These are phyloP conservation scores for Ceramica pisi DNA, from an alignment of 2,888 invertebrate species.

Conservation along the genomic window DNA sequence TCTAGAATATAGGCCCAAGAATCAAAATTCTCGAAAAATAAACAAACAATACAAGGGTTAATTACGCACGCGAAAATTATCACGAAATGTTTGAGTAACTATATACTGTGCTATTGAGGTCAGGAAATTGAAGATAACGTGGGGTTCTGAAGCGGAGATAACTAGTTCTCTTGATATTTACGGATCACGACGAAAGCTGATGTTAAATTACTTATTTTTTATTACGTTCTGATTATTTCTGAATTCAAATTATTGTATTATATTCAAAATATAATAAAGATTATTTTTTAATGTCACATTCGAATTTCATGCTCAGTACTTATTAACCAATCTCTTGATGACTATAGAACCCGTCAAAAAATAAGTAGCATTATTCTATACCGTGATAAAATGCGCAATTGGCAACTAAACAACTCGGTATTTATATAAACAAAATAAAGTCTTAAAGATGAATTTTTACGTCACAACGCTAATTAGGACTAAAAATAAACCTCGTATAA, in stretches of 20 bases:
- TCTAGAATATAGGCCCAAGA: neutral
- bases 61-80: slow-evolving; percentile 51
- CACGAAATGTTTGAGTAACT: slow-evolving; percentile 37
- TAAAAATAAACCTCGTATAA: slow-evolving; percentile 18
- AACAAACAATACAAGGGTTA: slow-evolving; percentile 38
- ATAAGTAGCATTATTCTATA: neutral
- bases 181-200: slow-evolving; percentile 31
- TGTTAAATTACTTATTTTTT: neutral
- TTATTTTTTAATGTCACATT: no score
- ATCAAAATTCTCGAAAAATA: slow-evolving; percentile 14
- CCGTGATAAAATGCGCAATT: slow-evolving; percentile 6
- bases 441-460: slow-evolving; percentile 26
- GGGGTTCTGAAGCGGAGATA: slow-evolving; percentile 43
- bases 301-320: neutral
- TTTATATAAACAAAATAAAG: slow-evolving; percentile 17
- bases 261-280: no score
- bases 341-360: neutral
- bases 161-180: slow-evolving; percentile 41
- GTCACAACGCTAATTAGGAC: slow-evolving; percentile 11
- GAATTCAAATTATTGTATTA: no score
- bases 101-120: slow-evolving; percentile 47
- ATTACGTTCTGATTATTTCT: neutral
- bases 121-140: slow-evolving; percentile 45
- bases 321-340: neutral
- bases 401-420: slow-evolving; percentile 2